These are phyloP conservation scores for Sylvietta virens DNA, from an alignment of 2,113 vertebrate genomes.

Conservation along the genomic window DNA sequence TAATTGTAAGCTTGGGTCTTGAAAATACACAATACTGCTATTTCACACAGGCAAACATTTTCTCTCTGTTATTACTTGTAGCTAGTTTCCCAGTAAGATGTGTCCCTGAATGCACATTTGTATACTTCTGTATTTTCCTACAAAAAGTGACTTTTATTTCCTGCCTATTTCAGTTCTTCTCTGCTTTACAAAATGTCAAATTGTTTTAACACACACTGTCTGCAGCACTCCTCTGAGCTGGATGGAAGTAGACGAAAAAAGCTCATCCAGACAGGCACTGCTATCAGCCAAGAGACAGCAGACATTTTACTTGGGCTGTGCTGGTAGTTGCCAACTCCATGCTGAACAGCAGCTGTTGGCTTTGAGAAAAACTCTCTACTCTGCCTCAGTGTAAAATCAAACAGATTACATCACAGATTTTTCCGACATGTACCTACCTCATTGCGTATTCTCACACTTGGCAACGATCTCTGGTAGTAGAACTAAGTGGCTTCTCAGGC, in stretches of 20 bases:
- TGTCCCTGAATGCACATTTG: not conserved
- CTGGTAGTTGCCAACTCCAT: not conserved
- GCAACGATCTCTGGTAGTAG: not conserved
- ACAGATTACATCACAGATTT: not conserved
- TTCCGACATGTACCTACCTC: not conserved
- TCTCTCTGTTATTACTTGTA: not conserved
- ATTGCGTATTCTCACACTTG: accelerated
- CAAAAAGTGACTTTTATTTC: not conserved
- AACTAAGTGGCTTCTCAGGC: not conserved
- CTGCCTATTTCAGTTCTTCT: not conserved
- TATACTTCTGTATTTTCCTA: not conserved
- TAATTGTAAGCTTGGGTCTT: not conserved
- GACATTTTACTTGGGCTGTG: not conserved
- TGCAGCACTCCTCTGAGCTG: not conserved
- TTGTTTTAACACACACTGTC: not conserved
- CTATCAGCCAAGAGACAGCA: not conserved
- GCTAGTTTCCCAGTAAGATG: not conserved
- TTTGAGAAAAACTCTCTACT: not conserved
- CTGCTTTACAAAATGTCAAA: not conserved
- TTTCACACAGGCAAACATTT: not conserved
- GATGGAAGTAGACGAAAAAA: not conserved
- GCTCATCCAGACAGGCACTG: not conserved
- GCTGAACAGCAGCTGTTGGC: not conserved
- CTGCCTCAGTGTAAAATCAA: not conserved
- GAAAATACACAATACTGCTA: not conserved